A percentile compares a stretch with the other conserved stretches of the same genome.
phyloP scores from a whole-genome alignment of 2,113 vertebrate species.

The Sterrhoptilus dennistouni region DNA sequence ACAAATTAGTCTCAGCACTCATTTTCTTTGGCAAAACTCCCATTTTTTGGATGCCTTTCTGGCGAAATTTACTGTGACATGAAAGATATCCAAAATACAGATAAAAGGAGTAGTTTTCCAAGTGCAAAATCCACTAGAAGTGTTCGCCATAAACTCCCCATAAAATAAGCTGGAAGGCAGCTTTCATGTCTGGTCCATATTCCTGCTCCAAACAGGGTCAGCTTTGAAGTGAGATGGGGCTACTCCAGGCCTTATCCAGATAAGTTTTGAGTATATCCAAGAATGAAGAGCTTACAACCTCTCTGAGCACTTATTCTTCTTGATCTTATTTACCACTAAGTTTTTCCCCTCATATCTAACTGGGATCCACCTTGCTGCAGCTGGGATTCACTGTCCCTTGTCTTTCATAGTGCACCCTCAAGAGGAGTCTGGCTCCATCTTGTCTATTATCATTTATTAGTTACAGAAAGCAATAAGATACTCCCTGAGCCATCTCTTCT shows the following conservation, averaged over 20 bases:
- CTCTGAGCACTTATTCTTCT: not conserved
- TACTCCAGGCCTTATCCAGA: not conserved
- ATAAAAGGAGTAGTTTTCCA: conserved; percentile 16
- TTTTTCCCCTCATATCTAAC: not conserved
- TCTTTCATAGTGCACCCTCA: not conserved
- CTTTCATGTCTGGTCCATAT: not conserved
- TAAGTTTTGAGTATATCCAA: not conserved
- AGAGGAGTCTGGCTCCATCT: not conserved
- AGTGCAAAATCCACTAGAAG: not conserved
- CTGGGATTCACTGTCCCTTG: not conserved
- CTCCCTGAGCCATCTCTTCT: not conserved
- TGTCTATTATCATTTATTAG: not conserved
- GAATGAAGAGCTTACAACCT: not conserved
- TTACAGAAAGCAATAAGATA: not conserved
- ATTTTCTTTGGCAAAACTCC: conserved; percentile 42
- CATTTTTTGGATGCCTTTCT: conserved; percentile 28
- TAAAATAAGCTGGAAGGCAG: not conserved
- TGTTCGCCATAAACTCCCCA: not conserved
- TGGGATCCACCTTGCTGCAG: not conserved
- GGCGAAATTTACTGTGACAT: conserved; percentile 5
- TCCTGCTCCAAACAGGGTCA: not conserved
- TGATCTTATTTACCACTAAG: not conserved
- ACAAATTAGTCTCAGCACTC: conserved; percentile 31
- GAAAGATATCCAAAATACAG: conserved; percentile 34
- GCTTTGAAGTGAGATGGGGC: not conserved